phyloP scores from a whole-genome alignment of 2,888 invertebrate species.

The Phasia obesa region DNA sequence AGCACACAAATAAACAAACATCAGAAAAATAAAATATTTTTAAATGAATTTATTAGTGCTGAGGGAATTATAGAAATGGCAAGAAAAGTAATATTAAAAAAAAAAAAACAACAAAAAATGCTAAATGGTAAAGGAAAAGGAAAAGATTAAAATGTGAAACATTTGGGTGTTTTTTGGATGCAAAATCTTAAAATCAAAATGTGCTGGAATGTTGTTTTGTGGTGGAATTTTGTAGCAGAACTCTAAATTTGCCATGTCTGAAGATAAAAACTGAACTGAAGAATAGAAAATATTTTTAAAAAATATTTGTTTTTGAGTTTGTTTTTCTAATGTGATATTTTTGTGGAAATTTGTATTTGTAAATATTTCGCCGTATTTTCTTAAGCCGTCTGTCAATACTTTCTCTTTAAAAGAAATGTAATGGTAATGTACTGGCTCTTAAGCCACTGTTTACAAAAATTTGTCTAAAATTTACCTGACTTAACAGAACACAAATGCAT shows the following conservation, averaged over 20 bases:
- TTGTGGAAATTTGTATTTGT: neutral
- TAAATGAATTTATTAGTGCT: slow-evolving; percentile 66
- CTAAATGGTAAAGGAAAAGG: slow-evolving; percentile 3
- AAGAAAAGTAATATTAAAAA: slow-evolving; percentile 22
- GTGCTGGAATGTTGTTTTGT: slow-evolving; percentile 13
- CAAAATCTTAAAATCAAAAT: slow-evolving; percentile 33
- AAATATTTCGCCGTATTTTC: neutral
- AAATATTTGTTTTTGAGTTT: too few relatives aligned
- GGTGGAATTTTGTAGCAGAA: slow-evolving; percentile 1
- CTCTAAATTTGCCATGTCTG: slow-evolving; percentile 10
- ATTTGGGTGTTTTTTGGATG: neutral
- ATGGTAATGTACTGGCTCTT: too few relatives aligned
- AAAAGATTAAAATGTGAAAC: slow-evolving; percentile 33
- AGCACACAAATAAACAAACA: slow-evolving; percentile 14
- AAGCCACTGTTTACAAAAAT: too few relatives aligned
- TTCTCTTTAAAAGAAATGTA: too few relatives aligned
- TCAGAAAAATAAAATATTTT: slow-evolving; percentile 29
- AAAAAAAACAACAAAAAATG: slow-evolving; percentile 25
- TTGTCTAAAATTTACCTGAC: too few relatives aligned
- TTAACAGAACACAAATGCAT: too few relatives aligned
- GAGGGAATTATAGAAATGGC: slow-evolving; percentile 37
- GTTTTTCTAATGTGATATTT: neutral
- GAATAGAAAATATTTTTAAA: too few relatives aligned
- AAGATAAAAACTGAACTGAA: too few relatives aligned
- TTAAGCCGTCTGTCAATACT: too few relatives aligned